Evolutionary conservation across 2,888 invertebrate genomes (phyloP), one percentile per base, ranked within the genome.

Genomic region (Callyntrura guangdongensis): DNA sequence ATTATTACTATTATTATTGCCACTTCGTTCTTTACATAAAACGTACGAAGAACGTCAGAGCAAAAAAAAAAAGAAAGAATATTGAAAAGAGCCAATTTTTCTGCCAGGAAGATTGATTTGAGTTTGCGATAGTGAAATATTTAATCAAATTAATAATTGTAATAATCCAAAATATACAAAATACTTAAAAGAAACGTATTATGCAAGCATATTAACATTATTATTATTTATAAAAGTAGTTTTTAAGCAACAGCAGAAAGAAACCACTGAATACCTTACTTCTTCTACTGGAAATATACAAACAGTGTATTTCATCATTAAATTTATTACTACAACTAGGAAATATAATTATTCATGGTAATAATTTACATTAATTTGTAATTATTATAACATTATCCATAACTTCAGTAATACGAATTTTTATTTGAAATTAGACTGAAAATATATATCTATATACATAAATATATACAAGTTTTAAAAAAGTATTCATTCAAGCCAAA

Each of bases 401-500:
- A 59, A 84, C 61, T 59, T 85, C 64, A 83, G 87, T 85, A 91
- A 87, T 91, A 85, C 81, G 91, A 91, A 91, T 91, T 91, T 91
- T 91, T 91, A 85, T 91, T 91, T 91, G 88, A 91, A 91, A 88
- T 91, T 88, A 91, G 91, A 91, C 91, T 91, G 91, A 91, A 84
- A 86, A 87, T 69, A 83, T 77, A 67, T 79, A 74, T 17, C 22
- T 53, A 12, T 84, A 77, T 88, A 72, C 36, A 36, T 36, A 36
- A 36, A 36, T 36, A 36, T 36, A 67, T 81, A 90, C 72, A 90
- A 91, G 87, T 91, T 91, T 88, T 88, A 88, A 88, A 87, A 36
- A 91, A 91, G 91, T 91, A 91, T 91, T 91, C 91, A 91, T 91
- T 85, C 88, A 91, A 91, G 91, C 91, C 91, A 91, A 91, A 91